Evolutionary conservation across 2,888 invertebrate species (phyloP), one percentile per base, ranked within the genome.

Genomic region (Sepiola atlantica): DNA sequence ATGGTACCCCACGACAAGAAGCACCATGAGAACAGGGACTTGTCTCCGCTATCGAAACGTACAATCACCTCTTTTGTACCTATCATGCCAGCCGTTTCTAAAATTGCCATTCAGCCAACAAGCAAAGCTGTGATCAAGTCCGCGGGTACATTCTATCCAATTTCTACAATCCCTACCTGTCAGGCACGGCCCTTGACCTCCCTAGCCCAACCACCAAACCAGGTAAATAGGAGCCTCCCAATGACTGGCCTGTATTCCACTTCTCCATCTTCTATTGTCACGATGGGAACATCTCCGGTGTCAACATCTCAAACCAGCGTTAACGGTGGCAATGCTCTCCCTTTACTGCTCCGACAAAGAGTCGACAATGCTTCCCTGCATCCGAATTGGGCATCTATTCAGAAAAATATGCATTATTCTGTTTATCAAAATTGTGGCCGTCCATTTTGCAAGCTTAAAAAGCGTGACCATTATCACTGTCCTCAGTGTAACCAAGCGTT

Each of bases 121-220:
- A 94, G 92, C 90, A 95, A 95, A 45, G 95, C 94, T n/a, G 98
- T 98, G 98, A 98, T 99, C 98, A 99, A 98, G 98, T 98, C 99
- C 97, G 98, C 98, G 97, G 99, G 99, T 97, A 99, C 99, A 97
- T 99, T 98, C 98, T 99, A 98, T 98, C 99, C 99, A 97, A 98
- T 98, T 57, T 92, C 94, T 94, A 32, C 95, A 94, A 55, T 95
- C 90, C 45, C 93, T 92, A n/a, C 61, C 45, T 32, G 94, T 92
- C n/a, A 91, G 61, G 61, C 45, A 92, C 54, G 55, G 32, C 28
- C 94, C 21, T 18, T 32, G 21, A 12, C 94, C 35, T 35, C 61
- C 92, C 12, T 92, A 91, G 16, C 57, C 93, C 92, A 93, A 94
- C 90, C 94, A 94, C 32, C n/a, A 24, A n/a, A 14, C 28, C 28